phyloP scores from a whole-genome alignment of 2,888 invertebrate species.

The Hirtodrosophila alboralis region DNA sequence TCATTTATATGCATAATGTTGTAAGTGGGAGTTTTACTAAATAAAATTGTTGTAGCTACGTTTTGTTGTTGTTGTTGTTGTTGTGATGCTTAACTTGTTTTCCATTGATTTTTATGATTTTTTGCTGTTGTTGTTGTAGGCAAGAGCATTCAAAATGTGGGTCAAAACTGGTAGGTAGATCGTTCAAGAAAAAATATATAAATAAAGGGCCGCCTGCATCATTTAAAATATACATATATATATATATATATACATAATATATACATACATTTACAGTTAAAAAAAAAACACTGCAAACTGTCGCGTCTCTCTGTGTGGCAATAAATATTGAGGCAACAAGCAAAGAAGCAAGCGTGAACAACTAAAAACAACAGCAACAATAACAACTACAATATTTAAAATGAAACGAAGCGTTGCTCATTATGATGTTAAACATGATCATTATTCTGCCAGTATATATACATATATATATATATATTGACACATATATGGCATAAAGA shows the following conservation, averaged over 20 bases:
- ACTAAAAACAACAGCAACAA: too few species aligned
- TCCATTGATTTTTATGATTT: conserved; percentile 44
- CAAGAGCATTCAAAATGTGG: conserved; percentile 62
- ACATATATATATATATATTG: conserved; percentile 29
- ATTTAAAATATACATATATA: conserved; percentile 35
- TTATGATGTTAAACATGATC: conserved; percentile 26
- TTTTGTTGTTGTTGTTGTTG: conserved; percentile 32
- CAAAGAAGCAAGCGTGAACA: too few species aligned
- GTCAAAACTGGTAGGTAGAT: conserved; percentile 65
- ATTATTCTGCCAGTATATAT: conserved; percentile 39
- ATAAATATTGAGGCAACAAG: conserved; percentile 57
- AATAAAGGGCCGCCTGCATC: conserved; percentile 55
- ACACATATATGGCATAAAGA: conserved; percentile 47
- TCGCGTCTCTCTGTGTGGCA: conserved; percentile 58
- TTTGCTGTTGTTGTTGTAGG: conserved; percentile 19
- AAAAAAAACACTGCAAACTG: conserved; percentile 42
- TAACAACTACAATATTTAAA: too few species aligned
- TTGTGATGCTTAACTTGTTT: conserved; percentile 60
- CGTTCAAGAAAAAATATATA: conserved; percentile 30
- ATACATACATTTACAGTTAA: conserved; percentile 22
- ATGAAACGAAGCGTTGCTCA: conserved; percentile 56
- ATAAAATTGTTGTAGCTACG: too few species aligned
- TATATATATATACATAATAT: conserved; percentile 67
- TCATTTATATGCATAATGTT: conserved; percentile 62
- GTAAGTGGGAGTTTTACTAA: conserved; percentile 69